Conservation (phyloP, 1,140 invertebrate species). For the Lordiphosa clarofinis region DNA sequence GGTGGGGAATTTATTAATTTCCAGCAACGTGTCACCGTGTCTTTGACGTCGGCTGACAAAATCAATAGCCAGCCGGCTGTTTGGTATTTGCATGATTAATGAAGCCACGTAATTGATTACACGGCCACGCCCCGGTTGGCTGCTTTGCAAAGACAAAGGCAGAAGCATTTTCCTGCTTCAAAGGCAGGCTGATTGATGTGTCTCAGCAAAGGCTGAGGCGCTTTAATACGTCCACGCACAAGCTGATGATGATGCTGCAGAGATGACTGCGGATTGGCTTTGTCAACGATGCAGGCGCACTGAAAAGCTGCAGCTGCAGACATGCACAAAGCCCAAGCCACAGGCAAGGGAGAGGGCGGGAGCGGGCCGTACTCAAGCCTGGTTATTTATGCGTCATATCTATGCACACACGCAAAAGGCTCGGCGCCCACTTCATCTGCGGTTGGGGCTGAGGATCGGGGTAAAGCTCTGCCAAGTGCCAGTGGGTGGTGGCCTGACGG, state of each 20-base stretch:
- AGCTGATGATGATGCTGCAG: slow-evolving; percentile 32
- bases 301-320: slow-evolving; percentile 42
- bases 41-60: slow-evolving; percentile 63
- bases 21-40: slow-evolving; percentile 24
- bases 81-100: slow-evolving; percentile 74
- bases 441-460: slow-evolving; percentile 8
- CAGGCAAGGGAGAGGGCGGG: slow-evolving; percentile 6
- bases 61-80: slow-evolving; percentile 52
- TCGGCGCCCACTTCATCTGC: slow-evolving; percentile 30
- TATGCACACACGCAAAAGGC: slow-evolving; percentile 53
- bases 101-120: slow-evolving; percentile 72
- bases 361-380: slow-evolving; percentile 26
- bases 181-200: slow-evolving; percentile 66
- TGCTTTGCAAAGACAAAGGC: slow-evolving; percentile 19
- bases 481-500: slow-evolving; percentile 9
- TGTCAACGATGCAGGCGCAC: slow-evolving; percentile 55
- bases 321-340: slow-evolving; percentile 4
- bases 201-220: not conserved
- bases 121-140: slow-evolving; percentile 48
- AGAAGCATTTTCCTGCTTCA: slow-evolving; percentile 47
- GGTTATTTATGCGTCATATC: slow-evolving; percentile 73
- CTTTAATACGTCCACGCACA: slow-evolving; percentile 43
- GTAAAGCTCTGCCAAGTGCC: not conserved
- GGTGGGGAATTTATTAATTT: slow-evolving; percentile 58
- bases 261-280: slow-evolving; percentile 46